Evolutionary conservation across 2,888 invertebrate genomes (phyloP), one percentile per base, ranked within the genome.

Genomic region (Hypolimnas misippus): DNA sequence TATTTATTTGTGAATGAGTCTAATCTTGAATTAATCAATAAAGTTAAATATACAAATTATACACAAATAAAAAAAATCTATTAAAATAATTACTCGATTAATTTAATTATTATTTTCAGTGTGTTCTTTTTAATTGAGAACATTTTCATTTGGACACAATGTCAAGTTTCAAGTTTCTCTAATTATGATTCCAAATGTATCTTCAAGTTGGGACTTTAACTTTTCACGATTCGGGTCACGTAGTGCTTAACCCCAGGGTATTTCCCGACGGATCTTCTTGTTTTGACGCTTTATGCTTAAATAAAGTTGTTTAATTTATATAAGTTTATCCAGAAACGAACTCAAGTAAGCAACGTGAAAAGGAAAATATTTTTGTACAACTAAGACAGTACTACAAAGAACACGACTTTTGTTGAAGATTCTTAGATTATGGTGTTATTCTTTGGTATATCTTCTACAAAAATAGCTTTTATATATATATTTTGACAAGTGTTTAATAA

Each of bases 151-250:
- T 56, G 46, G 44, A 49, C 56, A 38, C 58, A 46, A 55, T 55
- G 62, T 65, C 65, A 58, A 62, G 58, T 62, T 65, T 49, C 58
- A 58, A 65, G 62, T 62, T 65, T 58, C 62, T 52, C 62, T 65
- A 58, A 88, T 89, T 88, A 79, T 79, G 73, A 88, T 89, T 88
- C 88, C 73, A 83, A 77, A 80, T 84, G 80, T 78, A 77, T 79
- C 81, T 78, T 76, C 74, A 77, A 79, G 80, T 80, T 76, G 79
- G 79, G 79, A 79, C 55, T 65, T 59, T 81, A 82, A 81, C 81
- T 78, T 79, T 81, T 84, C 82, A 80, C 38, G 51, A 65, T 52
- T 82, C 86, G 70, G 76, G 76, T 79, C 88, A 88, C 88, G 88
- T 87, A 80, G 67, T 73, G 70, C 74, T 76, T 77, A 79, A 78